phyloP scores from a whole-genome alignment of 2,113 vertebrate species.

The Oreochromis aureus region DNA sequence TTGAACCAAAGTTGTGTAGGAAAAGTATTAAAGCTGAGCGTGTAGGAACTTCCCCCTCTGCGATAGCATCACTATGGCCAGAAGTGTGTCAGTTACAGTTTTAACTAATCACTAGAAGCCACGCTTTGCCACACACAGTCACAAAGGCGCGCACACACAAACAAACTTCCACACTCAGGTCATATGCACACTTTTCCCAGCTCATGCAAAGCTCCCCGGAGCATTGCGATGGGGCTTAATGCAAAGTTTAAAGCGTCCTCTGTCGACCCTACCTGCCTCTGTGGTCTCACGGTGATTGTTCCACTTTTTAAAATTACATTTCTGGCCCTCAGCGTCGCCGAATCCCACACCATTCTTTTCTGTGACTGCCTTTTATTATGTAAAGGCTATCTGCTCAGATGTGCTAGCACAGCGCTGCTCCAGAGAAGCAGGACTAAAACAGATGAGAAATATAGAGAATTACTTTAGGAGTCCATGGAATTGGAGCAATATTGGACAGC shows the following conservation, averaged over 20 bases:
- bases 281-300: conserved; percentile 27
- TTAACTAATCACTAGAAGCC: conserved; percentile 58
- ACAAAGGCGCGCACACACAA: neutral
- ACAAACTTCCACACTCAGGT: neutral
- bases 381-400: neutral
- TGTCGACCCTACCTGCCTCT: neutral
- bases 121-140: neutral
- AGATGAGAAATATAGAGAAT: neutral
- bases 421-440: neutral
- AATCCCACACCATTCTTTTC: neutral
- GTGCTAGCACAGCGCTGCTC: neutral
- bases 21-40: neutral
- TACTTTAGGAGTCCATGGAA: neutral
- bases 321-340: neutral
- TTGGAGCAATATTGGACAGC: neutral
- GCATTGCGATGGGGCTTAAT: conserved; percentile 11
- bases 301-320: conserved; percentile 41
- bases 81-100: conserved; percentile 59
- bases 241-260: conserved; percentile 17
- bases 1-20: neutral
- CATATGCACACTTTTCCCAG: neutral
- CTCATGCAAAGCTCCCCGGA: neutral
- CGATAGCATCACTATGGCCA: conserved; percentile 45
- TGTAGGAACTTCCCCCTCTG: conserved; percentile 11
- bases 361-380: neutral